Conservation (phyloP, 1,140 invertebrate genomes). For the Pseudomyrmex dendroicus region DNA sequence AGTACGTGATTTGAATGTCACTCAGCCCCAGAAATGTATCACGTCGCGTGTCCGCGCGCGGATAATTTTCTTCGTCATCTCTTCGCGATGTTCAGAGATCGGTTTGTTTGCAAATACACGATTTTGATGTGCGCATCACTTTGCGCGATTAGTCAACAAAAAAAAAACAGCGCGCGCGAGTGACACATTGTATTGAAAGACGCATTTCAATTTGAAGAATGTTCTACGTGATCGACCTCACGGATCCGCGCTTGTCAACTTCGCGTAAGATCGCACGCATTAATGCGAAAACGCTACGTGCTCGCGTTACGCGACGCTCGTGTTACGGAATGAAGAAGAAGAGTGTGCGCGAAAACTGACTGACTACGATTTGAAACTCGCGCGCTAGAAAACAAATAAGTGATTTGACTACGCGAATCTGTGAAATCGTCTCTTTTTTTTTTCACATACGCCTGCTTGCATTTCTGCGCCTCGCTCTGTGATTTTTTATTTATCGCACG, state of each 20-base stretch:
- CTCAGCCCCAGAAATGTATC: too few relatives aligned
- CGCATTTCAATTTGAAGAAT: conserved; percentile 60
- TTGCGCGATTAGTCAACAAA: conserved; percentile 34
- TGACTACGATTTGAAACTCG: too few relatives aligned
- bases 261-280: conserved; percentile 12
- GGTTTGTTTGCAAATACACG: neutral
- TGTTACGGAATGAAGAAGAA: too few relatives aligned
- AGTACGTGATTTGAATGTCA: conserved; percentile 4
- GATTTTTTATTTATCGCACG: conserved; percentile 48
- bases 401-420: too few relatives aligned
- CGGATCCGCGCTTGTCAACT: conserved; percentile 39
- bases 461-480: conserved; percentile 14
- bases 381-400: too few relatives aligned
- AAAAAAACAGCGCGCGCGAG: neutral
- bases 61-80: too few relatives aligned
- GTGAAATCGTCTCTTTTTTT: neutral
- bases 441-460: neutral
- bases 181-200: conserved; percentile 54
- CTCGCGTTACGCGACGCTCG: conserved; percentile 1
- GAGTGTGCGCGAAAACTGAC: too few relatives aligned
- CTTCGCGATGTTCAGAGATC: neutral
- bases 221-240: conserved; percentile 61
- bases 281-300: conserved; percentile 25
- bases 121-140: neutral
- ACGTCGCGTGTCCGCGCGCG: too few relatives aligned